Conservation (phyloP, 2,888 invertebrate genomes). For the Dasysyrphus tricinctus region DNA sequence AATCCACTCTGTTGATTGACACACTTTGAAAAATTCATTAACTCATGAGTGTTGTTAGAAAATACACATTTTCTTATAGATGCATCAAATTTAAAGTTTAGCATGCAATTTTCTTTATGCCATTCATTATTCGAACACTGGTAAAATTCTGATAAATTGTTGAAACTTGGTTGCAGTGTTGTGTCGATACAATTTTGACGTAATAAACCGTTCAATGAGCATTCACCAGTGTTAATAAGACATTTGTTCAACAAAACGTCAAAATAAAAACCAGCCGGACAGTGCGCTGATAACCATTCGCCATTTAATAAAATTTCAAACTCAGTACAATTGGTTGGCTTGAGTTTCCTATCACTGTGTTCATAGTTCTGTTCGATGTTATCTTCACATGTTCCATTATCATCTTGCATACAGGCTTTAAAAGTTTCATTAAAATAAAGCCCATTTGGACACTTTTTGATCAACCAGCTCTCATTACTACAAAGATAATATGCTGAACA, state of each 20-base stretch:
- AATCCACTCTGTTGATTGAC: slow-evolving; percentile 75
- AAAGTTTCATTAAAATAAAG: slow-evolving; percentile 76
- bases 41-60: slow-evolving; percentile 1
- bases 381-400: slow-evolving; percentile 27
- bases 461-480: slow-evolving; percentile 75
- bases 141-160: slow-evolving; percentile 78
- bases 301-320: slow-evolving; percentile 76
- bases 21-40: background rate
- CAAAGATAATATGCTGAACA: slow-evolving; percentile 73
- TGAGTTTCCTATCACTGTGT: slow-evolving; percentile 62
- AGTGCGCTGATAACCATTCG: slow-evolving; percentile 74
- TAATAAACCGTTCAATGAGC: slow-evolving; percentile 78
- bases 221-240: slow-evolving; percentile 76
- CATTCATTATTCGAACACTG: slow-evolving; percentile 78
- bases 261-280: slow-evolving; percentile 66
- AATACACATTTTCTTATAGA: slow-evolving; percentile 73
- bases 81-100: slow-evolving; percentile 77
- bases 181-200: slow-evolving; percentile 77
- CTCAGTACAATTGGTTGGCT: slow-evolving; percentile 75
- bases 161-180: slow-evolving; percentile 69
- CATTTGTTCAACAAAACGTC: slow-evolving; percentile 76
- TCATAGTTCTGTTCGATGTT: slow-evolving; percentile 45
- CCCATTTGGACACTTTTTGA: slow-evolving; percentile 70
- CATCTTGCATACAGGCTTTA: slow-evolving; percentile 72
- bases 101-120: slow-evolving; percentile 78